Evolutionary conservation across 2,113 vertebrate genomes (phyloP), one percentile per base, ranked within the genome.

Genomic region (Microcebus lehilahytsara): DNA sequence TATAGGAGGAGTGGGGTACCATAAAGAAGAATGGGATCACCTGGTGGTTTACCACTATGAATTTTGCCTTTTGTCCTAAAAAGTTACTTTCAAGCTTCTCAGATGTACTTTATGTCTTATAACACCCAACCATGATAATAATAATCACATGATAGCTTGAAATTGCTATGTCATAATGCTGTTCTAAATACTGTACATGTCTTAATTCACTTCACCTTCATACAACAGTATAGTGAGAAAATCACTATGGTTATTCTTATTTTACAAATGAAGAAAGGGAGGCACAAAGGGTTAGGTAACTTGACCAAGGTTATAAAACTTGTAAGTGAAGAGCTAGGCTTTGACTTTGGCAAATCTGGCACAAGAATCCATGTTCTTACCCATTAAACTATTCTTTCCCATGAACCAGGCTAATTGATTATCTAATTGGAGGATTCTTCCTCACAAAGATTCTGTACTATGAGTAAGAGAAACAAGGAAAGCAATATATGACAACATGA

Each of bases 211-310:
- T 67, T 93, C 46, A 23, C 13, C 12, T 34, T 83, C n/a, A 83
- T 3, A n/a, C 7, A 80, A 74, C 11, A 85, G 69, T 40, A 80
- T 11, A n/a, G 71, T 75, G 8, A 53, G n/a, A 75, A 92, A 34
- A 83, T 40, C n/a, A 4, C 9, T 42, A n/a, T 71, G 22, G 8
- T 37, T 91, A 37, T 46, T 56, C 6, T 69, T 53, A 25, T 40
- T 91, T 91, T 72, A 77, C 69, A 93, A 85, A 69, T 34, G 25
- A 93, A 91, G 23, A 93, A 81, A 80, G 20, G 67, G 9, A 62
- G n/a, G 34, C 37, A 74, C 19, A 64, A 32, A 40, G 51, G 27
- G 32, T 80, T 60, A 60, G 53, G 7, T 78, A 81, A 89, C 5
- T 53, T 86, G 69, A 53, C 49, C 12, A 78, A 87, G 49, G 14